Evolutionary conservation across 2,113 vertebrate species (phyloP).

Genomic region (Corythaeola cristata): DNA sequence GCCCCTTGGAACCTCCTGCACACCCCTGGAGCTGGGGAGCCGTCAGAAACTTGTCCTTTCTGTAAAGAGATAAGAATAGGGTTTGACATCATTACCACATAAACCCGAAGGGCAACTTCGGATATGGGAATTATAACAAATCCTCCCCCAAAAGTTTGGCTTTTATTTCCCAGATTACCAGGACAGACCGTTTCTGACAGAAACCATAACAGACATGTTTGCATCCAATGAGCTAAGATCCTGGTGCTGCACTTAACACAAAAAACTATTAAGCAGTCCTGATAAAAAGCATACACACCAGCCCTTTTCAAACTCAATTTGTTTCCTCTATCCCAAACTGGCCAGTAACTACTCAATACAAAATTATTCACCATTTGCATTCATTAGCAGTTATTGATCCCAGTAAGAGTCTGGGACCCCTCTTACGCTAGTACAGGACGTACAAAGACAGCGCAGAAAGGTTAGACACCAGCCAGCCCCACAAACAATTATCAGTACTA

Average conservation of each 20-base stretch:
- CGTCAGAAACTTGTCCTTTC: background rate
- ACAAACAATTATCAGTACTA: background rate
- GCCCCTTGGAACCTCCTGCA: background rate
- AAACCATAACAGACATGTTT: background rate
- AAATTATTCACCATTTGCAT: background rate
- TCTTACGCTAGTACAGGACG: fast-evolving
- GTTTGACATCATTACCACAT: background rate
- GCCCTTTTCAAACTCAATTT: background rate
- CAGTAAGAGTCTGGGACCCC: background rate
- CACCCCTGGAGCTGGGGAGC: background rate
- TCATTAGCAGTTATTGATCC: background rate
- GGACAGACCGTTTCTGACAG: background rate
- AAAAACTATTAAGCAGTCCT: background rate
- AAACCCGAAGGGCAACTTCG: background rate
- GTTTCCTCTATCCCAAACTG: background rate
- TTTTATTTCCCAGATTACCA: background rate
- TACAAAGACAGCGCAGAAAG: background rate
- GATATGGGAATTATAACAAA: background rate
- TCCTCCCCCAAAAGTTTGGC: background rate
- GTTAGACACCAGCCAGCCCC: background rate
- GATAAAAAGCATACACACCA: background rate
- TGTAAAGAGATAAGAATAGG: background rate
- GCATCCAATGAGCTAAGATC: background rate
- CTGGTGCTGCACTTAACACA: background rate
- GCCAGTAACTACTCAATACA: background rate